phyloP scores from a whole-genome alignment of 1,140 invertebrate species.

The Vanessa atalanta region DNA sequence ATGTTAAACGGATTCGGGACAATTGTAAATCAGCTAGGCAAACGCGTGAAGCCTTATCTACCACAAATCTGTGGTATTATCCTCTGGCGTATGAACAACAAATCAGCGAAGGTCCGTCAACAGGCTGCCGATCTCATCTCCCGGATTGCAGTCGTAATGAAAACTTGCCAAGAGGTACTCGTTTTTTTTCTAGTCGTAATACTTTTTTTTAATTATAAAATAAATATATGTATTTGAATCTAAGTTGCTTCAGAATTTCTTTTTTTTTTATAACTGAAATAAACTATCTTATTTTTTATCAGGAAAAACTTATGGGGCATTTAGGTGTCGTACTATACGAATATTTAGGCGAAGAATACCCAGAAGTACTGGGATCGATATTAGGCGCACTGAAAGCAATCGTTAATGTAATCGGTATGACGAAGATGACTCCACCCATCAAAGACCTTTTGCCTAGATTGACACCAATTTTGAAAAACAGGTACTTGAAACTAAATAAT shows the following conservation, averaged over 20 bases:
- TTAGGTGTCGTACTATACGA: constrained; percentile 99
- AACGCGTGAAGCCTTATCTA: constrained; percentile 98
- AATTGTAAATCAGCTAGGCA: constrained; percentile 98
- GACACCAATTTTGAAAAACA: constrained; percentile 98
- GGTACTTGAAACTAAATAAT: constrained; percentile 39
- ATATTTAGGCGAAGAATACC: constrained; percentile 99
- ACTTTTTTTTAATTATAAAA: not conserved
- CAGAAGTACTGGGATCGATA: constrained; percentile 99
- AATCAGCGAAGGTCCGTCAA: constrained; percentile 99
- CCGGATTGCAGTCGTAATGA: constrained; percentile 99
- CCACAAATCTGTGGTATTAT: constrained; percentile 99
- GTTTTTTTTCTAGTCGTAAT: not conserved
- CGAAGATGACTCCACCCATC: constrained; percentile 99
- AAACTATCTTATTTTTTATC: constrained; percentile 39
- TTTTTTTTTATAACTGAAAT: not conserved
- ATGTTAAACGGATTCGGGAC: constrained; percentile 99
- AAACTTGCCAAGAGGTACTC: constrained; percentile 97
- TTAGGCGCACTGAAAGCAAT: constrained; percentile 98
- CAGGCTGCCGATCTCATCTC: constrained; percentile 99
- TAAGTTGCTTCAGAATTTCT: too few relatives aligned
- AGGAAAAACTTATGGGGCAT: constrained; percentile 99
- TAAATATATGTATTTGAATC: too few relatives aligned
- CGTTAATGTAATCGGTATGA: constrained; percentile 99
- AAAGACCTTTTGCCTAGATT: constrained; percentile 98
- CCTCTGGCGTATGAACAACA: constrained; percentile 99